Conservation (phyloP, 2,888 invertebrate species). For the Pasiphila rectangulata region DNA sequence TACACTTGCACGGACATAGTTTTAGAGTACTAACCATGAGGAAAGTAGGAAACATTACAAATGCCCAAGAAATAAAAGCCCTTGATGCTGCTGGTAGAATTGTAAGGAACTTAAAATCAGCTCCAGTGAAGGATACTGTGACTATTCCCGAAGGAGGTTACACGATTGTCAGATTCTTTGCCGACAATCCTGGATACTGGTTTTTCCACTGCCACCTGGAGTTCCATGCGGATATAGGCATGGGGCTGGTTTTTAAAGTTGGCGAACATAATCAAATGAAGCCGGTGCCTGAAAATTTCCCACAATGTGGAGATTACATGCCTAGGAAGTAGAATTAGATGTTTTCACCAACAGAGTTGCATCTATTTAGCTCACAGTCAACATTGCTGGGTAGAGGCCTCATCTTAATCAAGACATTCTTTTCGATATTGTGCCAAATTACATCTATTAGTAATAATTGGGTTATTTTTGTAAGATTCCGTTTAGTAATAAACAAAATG, state of each 20-base stretch:
- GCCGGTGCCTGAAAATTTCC: constrained; percentile 87
- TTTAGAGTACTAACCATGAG: constrained; percentile 92
- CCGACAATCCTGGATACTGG: constrained; percentile 94
- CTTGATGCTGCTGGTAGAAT: constrained; percentile 86
- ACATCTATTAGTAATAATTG: too few relatives aligned
- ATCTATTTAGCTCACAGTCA: not conserved
- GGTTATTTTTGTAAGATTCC: too few relatives aligned
- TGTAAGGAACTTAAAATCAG: constrained; percentile 84
- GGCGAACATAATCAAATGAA: constrained; percentile 89
- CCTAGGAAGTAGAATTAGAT: constrained; percentile 3
- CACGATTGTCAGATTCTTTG: constrained; percentile 90
- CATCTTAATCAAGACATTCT: too few relatives aligned
- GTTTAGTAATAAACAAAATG: too few relatives aligned
- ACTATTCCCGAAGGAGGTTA: constrained; percentile 95
- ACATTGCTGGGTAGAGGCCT: constrained; percentile 7
- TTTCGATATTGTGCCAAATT: too few relatives aligned
- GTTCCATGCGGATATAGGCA: constrained; percentile 94
- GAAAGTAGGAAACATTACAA: constrained; percentile 83
- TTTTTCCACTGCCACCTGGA: constrained; percentile 95
- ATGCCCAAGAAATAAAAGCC: constrained; percentile 83
- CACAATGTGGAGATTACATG: constrained; percentile 82
- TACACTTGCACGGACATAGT: constrained; percentile 91
- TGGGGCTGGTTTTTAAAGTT: constrained; percentile 92
- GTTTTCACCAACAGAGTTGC: not conserved
- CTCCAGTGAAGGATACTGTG: constrained; percentile 93